Evolutionary conservation across 2,797 vertebrate genomes (phyloP).

Genomic region (Vipera ursinii): DNA sequence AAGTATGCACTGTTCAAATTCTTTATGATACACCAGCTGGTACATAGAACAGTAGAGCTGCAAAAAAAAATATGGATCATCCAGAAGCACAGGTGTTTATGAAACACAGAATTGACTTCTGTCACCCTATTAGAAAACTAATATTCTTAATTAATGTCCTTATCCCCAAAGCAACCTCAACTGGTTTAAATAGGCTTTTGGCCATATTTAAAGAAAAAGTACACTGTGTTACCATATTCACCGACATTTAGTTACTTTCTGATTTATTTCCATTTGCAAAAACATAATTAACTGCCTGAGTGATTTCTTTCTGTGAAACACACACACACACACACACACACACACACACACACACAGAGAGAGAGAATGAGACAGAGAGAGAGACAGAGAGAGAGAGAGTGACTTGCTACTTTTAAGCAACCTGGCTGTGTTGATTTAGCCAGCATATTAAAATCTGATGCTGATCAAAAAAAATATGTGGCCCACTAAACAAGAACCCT

Average conservation of each 20-base stretch:
- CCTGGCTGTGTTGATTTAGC: not conserved
- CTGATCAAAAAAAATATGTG: not conserved
- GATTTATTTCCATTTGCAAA: not conserved
- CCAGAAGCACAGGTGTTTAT: not conserved
- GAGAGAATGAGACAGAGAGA: too few species aligned
- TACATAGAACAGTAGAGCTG: too few species aligned
- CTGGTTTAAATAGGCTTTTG: not conserved
- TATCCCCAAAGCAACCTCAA: not conserved
- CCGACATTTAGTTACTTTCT: not conserved
- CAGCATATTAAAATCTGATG: not conserved
- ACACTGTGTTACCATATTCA: not conserved
- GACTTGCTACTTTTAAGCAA: not conserved
- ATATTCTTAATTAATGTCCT: not conserved
- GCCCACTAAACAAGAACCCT: not conserved
- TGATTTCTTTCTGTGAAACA: not conserved
- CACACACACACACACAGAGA: not conserved
- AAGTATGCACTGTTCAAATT: not conserved
- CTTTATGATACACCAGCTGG: not conserved
- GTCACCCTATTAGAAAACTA: not conserved
- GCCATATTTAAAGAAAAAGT: not conserved
- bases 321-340: not conserved
- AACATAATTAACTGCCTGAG: not conserved
- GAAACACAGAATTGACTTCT: not conserved
- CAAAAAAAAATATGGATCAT: not conserved
- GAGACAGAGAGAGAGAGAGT: too few species aligned